These are phyloP conservation scores for Lepus europaeus DNA, from an alignment of 2,113 vertebrate genomes.

Conservation along the genomic window DNA sequence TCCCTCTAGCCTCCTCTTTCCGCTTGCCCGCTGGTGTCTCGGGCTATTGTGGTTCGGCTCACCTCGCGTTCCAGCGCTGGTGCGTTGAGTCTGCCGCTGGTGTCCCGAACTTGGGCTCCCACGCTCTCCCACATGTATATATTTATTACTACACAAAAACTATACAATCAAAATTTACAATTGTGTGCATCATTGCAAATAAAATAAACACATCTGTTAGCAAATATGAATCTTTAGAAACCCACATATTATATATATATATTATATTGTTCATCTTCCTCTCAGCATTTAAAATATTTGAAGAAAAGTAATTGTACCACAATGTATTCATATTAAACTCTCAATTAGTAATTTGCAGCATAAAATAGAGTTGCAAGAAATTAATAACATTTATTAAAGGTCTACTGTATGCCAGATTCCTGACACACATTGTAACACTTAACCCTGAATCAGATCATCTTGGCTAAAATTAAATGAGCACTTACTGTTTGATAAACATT, in stretches of 20 bases:
- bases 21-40: too few relatives aligned
- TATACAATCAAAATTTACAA: neutral
- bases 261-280: neutral
- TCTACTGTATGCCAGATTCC: neutral
- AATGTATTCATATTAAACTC: neutral
- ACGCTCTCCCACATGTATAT: constrained; percentile 11
- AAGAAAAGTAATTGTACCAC: neutral
- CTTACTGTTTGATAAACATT: neutral
- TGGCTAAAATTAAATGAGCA: neutral
- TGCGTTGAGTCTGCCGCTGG: too few relatives aligned
- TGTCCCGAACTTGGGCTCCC: too few relatives aligned
- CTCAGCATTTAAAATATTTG: neutral
- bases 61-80: too few relatives aligned
- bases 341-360: neutral
- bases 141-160: neutral
- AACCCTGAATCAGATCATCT: neutral
- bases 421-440: neutral
- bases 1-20: too few relatives aligned
- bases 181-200: neutral
- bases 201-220: neutral
- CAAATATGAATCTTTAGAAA: neutral
- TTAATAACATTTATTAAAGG: neutral
- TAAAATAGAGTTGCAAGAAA: neutral
- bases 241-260: neutral
- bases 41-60: too few relatives aligned